Conservation (phyloP, 2,888 invertebrate genomes). For the Ctenicera cuprea region DNA sequence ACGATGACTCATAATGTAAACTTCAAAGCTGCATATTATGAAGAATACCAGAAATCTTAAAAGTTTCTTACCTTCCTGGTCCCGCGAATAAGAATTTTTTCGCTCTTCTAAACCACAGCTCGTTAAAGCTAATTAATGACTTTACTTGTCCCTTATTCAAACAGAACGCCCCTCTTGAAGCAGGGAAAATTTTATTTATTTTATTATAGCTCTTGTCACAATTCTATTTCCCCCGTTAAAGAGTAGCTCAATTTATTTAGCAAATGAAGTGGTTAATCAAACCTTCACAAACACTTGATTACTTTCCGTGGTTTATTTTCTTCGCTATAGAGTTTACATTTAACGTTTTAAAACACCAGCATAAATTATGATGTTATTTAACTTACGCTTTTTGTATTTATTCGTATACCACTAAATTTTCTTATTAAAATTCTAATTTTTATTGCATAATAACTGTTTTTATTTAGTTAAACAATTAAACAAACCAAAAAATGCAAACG, state of each 20-base stretch:
- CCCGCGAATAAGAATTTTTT: slow-evolving; percentile 38
- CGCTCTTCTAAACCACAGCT: slow-evolving; percentile 59
- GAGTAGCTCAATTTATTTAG: slow-evolving; percentile 60
- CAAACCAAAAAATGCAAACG: not conserved
- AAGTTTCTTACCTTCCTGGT: slow-evolving; percentile 51
- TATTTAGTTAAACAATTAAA: not conserved
- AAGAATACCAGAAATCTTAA: slow-evolving; percentile 26
- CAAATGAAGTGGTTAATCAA: slow-evolving; percentile 64
- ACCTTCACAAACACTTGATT: slow-evolving; percentile 63
- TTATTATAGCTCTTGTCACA: slow-evolving; percentile 56
- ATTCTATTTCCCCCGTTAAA: slow-evolving; percentile 61
- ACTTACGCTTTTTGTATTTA: slow-evolving; percentile 1
- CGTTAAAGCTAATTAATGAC: slow-evolving; percentile 65
- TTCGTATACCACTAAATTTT: not conserved
- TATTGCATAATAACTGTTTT: not conserved
- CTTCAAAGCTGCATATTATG: slow-evolving; percentile 22
- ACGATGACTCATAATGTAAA: slow-evolving; percentile 40
- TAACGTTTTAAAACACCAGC: slow-evolving; percentile 23
- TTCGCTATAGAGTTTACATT: slow-evolving; percentile 47
- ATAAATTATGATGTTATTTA: slow-evolving; percentile 14
- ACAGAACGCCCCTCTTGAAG: slow-evolving; percentile 56
- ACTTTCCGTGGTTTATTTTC: slow-evolving; percentile 53
- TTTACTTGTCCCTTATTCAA: slow-evolving; percentile 59
- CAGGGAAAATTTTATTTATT: slow-evolving; percentile 60
- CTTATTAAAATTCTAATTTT: not conserved